Evolutionary conservation across 2,113 vertebrate species (phyloP).

Genomic region (Campylomormyrus tamandua): DNA sequence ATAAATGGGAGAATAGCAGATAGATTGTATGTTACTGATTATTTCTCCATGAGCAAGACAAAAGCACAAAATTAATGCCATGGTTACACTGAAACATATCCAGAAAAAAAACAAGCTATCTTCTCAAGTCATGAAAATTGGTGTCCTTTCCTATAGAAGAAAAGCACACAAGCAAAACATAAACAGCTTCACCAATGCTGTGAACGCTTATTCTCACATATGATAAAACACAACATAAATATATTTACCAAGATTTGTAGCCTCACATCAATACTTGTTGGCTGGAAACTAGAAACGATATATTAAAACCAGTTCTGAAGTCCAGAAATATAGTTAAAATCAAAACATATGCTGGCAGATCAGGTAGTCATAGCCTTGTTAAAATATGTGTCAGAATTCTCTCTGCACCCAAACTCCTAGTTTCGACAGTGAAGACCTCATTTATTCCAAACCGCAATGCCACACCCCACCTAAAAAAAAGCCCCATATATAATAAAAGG

Average conservation of each 20-base stretch:
- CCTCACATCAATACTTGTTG: background rate
- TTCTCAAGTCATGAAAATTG: background rate
- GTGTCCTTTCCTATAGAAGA: background rate
- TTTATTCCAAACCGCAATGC: background rate
- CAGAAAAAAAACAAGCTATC: background rate
- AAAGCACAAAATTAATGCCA: background rate
- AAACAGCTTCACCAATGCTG: background rate
- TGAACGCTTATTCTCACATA: background rate
- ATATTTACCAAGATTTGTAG: background rate
- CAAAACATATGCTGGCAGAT: background rate
- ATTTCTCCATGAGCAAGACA: background rate
- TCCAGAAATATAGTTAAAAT: background rate
- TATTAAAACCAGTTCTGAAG: background rate
- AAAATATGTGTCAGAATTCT: background rate
- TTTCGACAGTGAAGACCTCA: background rate
- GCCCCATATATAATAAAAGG: background rate
- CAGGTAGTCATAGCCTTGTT: background rate
- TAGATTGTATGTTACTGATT: background rate
- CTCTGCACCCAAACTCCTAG: background rate
- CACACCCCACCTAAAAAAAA: background rate
- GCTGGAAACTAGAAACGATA: background rate
- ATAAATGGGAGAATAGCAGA: background rate
- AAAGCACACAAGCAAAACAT: background rate
- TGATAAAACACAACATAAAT: background rate
- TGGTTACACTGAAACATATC: background rate